phyloP scores from a whole-genome alignment of 53 echinoderm and acorn worm genomes.

The Astropecten irregularis region DNA sequence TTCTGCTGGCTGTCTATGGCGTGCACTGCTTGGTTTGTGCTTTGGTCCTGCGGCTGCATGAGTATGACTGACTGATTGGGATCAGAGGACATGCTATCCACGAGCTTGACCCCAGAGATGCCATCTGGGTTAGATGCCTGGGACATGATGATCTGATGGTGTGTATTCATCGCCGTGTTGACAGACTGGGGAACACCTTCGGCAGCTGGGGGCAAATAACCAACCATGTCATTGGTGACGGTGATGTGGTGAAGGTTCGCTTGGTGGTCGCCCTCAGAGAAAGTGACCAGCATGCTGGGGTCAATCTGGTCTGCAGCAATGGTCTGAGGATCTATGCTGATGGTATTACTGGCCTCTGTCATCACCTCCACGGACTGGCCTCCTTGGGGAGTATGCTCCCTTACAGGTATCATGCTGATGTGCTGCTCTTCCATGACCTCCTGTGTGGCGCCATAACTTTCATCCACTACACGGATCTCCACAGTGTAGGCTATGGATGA shows the following conservation, averaged over 20 bases:
- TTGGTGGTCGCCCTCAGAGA: neutral
- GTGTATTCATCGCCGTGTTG: neutral
- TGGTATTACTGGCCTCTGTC: neutral
- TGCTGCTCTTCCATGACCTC: neutral
- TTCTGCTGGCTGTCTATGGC: neutral
- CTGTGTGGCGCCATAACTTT: constrained; percentile 1
- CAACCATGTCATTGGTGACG: constrained; percentile 23
- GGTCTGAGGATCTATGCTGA: neutral
- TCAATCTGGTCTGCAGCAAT: constrained; percentile 17
- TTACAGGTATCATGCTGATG: neutral
- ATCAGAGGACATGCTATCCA: neutral
- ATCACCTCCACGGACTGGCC: constrained; percentile 17
- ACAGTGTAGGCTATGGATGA: constrained; percentile 42
- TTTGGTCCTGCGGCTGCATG: neutral
- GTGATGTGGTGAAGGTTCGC: constrained; percentile 3
- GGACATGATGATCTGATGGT: constrained; percentile 44
- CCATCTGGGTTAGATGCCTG: neutral
- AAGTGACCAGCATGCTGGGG: constrained; percentile 21
- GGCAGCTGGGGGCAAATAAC: constrained; percentile 30
- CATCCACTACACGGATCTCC: constrained; percentile 30
- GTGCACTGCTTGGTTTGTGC: neutral
- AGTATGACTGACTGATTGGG: constrained; percentile 21
- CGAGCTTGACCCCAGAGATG: neutral
- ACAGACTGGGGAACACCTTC: neutral
- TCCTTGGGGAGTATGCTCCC: no score